Evolutionary conservation across 1,140 invertebrate genomes (phyloP), one percentile per base, ranked within the genome.

Genomic region (Sycophaga agraensis): DNA sequence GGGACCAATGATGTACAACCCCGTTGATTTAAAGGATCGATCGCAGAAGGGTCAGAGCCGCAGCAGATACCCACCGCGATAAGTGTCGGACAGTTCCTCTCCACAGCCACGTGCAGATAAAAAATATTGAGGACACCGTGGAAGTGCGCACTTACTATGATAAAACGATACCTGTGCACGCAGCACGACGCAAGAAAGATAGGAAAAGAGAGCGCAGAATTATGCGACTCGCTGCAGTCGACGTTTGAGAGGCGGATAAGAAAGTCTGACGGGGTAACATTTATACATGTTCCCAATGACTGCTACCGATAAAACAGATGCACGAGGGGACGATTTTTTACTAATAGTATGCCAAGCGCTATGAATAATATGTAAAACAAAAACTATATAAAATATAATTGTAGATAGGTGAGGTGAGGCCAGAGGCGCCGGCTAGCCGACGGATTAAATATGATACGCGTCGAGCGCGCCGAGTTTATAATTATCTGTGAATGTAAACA

Each of bases 1-100:
- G 76, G 76, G 70, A 76, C 73, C 75, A 75, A 73, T 73, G 71
- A 76, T 76, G 74, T 75, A 68, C 67, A 75, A 78, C 63, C 70
- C 74, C 39, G 68, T 61, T 57, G 70, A 75, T 21, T 59, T 69
- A 59, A 77, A 74, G 66, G 68, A 77, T 71, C 70, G 67, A 67
- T 68, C 73, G 37, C 59, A 61, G 59, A 78, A 76, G 53, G 55
- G 64, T n/a, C 60, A 69, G 22, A 50, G 39, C n/a, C 58, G 66
- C 24, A 75, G 39, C 50, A 70, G 73, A 65, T 78, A 76, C 62
- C 70, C 73, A 55, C 73, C 74, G 45, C 74, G 76, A 73, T 78
- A 73, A 71, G 42, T 8, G 21, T 34, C 11, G 12, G 6, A 16
- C n/a, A n/a, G n/a, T n/a, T n/a, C n/a, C n/a, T n/a, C n/a, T n/a